Evolutionary conservation across 2,888 invertebrate genomes (phyloP).

Genomic region (Strigamia maritima): DNA sequence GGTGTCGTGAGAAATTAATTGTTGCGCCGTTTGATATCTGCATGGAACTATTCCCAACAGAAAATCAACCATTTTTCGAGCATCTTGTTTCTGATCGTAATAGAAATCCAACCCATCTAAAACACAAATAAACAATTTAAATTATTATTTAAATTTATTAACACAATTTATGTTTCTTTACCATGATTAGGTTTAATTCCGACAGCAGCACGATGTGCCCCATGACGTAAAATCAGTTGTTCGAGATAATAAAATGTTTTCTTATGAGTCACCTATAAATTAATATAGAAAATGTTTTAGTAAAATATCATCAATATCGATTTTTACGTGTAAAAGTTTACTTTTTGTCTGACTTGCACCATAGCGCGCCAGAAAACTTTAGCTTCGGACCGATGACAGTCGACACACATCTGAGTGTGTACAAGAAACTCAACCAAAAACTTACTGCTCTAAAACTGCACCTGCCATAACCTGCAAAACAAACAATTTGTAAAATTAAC

Average conservation of each 20-base stretch:
- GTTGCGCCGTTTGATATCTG: slow-evolving; percentile 84
- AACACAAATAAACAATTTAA: not conserved
- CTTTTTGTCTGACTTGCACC: slow-evolving; percentile 60
- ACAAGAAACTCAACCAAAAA: slow-evolving; percentile 92
- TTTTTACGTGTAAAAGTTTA: slow-evolving; percentile 41
- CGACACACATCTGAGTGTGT: slow-evolving; percentile 92
- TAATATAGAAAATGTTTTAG: not conserved
- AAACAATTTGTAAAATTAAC: not conserved
- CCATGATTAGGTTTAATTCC: slow-evolving; percentile 83
- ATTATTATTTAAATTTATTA: not conserved
- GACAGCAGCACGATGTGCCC: slow-evolving; percentile 81
- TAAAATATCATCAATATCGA: not conserved
- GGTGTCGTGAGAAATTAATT: slow-evolving; percentile 93
- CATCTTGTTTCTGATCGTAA: slow-evolving; percentile 81
- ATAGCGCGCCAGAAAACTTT: slow-evolving; percentile 95
- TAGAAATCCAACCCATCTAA: slow-evolving; percentile 92
- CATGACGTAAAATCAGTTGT: slow-evolving; percentile 92
- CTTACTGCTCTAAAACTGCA: slow-evolving; percentile 85
- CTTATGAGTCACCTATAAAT: slow-evolving; percentile 77
- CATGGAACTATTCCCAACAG: slow-evolving; percentile 81
- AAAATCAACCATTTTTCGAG: slow-evolving; percentile 94
- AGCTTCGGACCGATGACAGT: slow-evolving; percentile 94
- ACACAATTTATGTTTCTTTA: slow-evolving; percentile 48
- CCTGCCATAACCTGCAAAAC: slow-evolving; percentile 67
- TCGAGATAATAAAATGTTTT: slow-evolving; percentile 97